Base-by-base conservation (phyloP, 1,140 invertebrate species). In the Hermatobates lingyangjiaoensis region DNA sequence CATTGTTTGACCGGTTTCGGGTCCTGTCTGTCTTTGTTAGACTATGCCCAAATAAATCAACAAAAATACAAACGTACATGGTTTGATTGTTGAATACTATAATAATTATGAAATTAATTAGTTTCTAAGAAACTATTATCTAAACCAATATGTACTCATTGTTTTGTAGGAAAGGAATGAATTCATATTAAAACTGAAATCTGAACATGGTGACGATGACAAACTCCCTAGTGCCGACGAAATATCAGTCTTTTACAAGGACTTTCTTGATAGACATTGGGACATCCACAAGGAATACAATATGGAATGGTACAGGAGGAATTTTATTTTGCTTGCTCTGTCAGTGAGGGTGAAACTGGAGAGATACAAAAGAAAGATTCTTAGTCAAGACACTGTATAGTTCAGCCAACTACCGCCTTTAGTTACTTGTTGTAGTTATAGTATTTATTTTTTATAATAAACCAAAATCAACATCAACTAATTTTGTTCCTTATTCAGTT, bases 161-260 rank as follows among this genome's bases (percentile, higher is more conserved):
- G 5, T 54, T 56, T 72, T 74, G 27, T 60, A 83, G 80, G 76
- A 84, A 66, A 67, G 75, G 58, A 74, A 76, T 53, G 66, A 72
- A 56, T 84, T 74, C 61, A 54, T 38, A 46, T 63, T 51, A 44
- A 57, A 55, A 40, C 50, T 61, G 56, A 57, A 63, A 66, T 73
- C 65, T 55, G 64, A 60, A 62, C 52, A 54, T 27, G 45, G 23
- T 40, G 42, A 58, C n/a, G 54, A 54, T 24, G 46, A 20, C 7
- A 63, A 73, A 23, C 56, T 82, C 3, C 74, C 75, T n/a, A n/a
- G n/a, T 20, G 74, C 83, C 1, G 84, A 88, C 65, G 78, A 87
- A 66, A 83, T 89, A 79, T 87, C 84, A 58, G 73, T 79, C 21
- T 89, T 88, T 67, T 89, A 88, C 60, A 87, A 84, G 69, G 60